Percentiles rank a stretch among this genome's conserved stretches.
Conservation (phyloP, 2,113 vertebrate genomes). For the Chlorodrepanis virens region DNA sequence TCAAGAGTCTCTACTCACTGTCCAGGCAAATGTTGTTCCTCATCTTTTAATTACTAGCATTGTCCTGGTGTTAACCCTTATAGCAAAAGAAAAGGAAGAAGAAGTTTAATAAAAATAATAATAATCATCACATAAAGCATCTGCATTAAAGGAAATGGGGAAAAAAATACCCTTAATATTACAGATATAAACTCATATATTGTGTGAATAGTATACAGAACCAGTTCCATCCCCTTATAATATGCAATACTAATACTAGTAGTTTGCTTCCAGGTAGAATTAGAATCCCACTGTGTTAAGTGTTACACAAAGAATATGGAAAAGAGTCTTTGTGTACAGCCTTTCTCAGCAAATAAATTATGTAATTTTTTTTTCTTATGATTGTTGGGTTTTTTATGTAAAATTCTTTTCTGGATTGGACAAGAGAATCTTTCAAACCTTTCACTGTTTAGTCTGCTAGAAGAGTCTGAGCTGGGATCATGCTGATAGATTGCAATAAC, state of each 20-base stretch:
- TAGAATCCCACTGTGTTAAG: not conserved
- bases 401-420: not conserved
- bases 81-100: not conserved
- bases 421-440: not conserved
- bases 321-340: not conserved
- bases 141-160: not conserved
- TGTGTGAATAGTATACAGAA: not conserved
- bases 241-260: not conserved
- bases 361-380: not conserved
- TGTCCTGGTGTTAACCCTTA: not conserved
- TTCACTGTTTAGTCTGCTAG: not conserved
- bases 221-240: not conserved
- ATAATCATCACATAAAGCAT: not conserved
- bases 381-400: not conserved
- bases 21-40: not conserved
- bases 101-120: not conserved
- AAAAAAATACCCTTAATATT: not conserved
- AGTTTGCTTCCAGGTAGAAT: not conserved
- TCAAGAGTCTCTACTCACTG: not conserved
- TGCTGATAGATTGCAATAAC: conserved; percentile 13
- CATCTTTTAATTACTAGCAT: not conserved
- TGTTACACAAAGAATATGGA: not conserved
- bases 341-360: conserved; percentile 16
- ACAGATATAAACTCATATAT: not conserved
- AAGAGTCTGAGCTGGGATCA: conserved; percentile 39